phyloP scores from a whole-genome alignment of 2,113 vertebrate species.

The Ia io region DNA sequence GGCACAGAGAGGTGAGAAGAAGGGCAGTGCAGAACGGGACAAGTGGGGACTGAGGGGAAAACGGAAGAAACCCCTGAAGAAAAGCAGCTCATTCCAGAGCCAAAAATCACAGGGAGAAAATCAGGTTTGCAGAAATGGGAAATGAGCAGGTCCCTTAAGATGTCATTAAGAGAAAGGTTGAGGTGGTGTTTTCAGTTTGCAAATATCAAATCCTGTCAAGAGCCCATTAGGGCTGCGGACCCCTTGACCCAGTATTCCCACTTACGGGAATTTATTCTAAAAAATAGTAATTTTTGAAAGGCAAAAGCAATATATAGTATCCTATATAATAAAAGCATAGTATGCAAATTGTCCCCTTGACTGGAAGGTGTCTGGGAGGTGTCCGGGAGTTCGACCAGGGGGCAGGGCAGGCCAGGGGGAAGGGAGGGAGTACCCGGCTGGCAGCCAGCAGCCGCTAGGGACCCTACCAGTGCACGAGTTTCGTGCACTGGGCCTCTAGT shows the following conservation, averaged over 20 bases:
- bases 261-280: not conserved
- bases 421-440: no score
- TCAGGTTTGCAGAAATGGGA: not conserved
- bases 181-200: not conserved
- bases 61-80: not conserved
- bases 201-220: conserved; percentile 35
- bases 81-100: not conserved
- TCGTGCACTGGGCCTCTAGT: no score
- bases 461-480: no score
- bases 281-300: conserved; percentile 20
- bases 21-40: not conserved
- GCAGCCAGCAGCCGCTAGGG: no score
- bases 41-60: not conserved
- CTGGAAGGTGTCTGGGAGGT: no score
- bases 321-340: no score
- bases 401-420: no score
- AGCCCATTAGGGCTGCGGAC: not conserved
- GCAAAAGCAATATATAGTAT: conserved; percentile 1
- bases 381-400: no score
- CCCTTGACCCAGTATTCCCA: not conserved
- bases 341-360: no score
- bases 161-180: not conserved
- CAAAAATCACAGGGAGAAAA: not conserved
- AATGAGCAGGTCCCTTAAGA: not conserved
- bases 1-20: not conserved